Evolutionary conservation across 2,113 vertebrate genomes (phyloP), one percentile per base, ranked within the genome.

Genomic region (Falco punctatus): DNA sequence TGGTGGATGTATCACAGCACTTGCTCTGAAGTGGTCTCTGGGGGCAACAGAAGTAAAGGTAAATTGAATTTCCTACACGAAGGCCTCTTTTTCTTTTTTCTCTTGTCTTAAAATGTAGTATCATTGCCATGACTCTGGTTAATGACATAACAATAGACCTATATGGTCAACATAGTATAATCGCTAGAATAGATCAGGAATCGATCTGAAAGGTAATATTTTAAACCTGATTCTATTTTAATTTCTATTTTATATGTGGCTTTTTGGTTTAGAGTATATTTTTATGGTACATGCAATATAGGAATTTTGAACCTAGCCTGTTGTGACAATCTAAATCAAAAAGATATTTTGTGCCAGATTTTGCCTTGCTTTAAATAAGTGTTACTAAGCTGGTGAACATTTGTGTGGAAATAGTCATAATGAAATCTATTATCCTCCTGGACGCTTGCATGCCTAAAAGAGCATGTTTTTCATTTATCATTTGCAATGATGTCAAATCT

Each of bases 331-430:
- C 14, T 42, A 71, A 87, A 59, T 5, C 7, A 59, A 57, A 88
- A 83, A 30, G 4, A 20, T 5, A 8, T 40, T 32, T 15, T 11
- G 5, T 64, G 24, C 15, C 28, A 77, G 17, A 46, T 40, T 61
- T 87, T 57, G 18, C 30, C 32, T 64, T 35, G 16, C 6, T 82
- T 91, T 93, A 32, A 72, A 61, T 5, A 48, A 57, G 35, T 46
- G 8, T 54, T 30, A 48, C 12, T 55, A 40, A 91, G 19, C 8
- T 0, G 0, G 16, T n/a, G 21, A 4, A 38, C 6, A 3, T 40
- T 54, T 59, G 4, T 11, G 13, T 62, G 28, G 46, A 82, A 94
- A 69, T 0, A 6, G 18, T 38, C 0, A 1, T 19, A 22, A 12
- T 15, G 14, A 72, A 55, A 59, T 8, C 20, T 10, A 6, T n/a